These are phyloP conservation scores for Cotesia typhae DNA, from an alignment of 1,140 invertebrate species.

Conservation along the genomic window DNA sequence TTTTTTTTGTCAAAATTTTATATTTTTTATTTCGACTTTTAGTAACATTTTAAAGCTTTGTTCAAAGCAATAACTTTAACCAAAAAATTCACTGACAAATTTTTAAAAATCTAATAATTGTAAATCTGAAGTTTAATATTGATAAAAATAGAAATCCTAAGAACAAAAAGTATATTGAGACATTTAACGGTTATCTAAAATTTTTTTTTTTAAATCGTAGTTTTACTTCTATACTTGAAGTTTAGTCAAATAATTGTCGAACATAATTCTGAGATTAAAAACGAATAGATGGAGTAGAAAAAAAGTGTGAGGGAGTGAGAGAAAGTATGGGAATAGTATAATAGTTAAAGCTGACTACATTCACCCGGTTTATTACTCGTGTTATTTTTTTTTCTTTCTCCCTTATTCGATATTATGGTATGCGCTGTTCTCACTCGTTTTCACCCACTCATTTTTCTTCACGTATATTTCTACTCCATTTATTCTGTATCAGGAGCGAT, in stretches of 20 bases:
- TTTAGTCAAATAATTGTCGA: constrained; percentile 12
- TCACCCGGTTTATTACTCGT: too few relatives aligned
- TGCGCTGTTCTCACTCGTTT: background rate
- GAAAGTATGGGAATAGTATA: background rate
- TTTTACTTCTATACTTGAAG: background rate
- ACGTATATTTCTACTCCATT: constrained; percentile 40
- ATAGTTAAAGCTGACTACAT: constrained; percentile 6
- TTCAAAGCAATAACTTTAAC: too few relatives aligned
- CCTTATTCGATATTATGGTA: background rate
- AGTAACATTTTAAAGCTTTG: too few relatives aligned
- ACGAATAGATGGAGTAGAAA: background rate
- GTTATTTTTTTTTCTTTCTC: constrained; percentile 12
- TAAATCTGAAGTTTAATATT: too few relatives aligned
- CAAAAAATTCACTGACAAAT: too few relatives aligned
- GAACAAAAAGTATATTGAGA: background rate
- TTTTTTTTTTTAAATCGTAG: background rate
- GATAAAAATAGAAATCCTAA: background rate
- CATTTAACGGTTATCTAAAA: background rate
- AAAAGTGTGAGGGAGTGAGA: background rate
- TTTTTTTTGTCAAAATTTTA: too few relatives aligned
- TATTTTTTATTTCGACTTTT: too few relatives aligned
- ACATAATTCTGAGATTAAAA: constrained; percentile 5
- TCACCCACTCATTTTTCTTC: constrained; percentile 39
- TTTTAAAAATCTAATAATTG: too few relatives aligned
- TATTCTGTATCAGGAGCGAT: constrained; percentile 40